Percentiles rank a stretch among this genome's conserved stretches.
Evolutionary conservation across 37 sponge, comb jelly and placozoan species (phyloP).

Genomic region (Chondrosia reniformis): DNA sequence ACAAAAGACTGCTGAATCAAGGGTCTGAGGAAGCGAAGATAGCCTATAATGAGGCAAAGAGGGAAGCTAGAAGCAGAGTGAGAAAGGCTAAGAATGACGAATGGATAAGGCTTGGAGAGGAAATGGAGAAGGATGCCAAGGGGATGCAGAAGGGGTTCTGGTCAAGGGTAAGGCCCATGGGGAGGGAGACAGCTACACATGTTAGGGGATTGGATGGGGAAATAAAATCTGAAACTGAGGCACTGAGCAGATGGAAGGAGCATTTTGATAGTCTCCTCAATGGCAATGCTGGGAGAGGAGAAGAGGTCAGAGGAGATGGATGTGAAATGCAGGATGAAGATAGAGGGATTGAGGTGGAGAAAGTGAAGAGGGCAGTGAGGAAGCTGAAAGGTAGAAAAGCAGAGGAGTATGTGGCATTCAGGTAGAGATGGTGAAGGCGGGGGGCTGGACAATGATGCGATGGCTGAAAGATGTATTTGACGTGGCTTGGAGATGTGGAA

Average conservation of each 20-base stretch:
- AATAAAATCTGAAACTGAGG: not conserved
- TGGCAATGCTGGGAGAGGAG: not conserved
- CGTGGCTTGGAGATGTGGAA: not conserved
- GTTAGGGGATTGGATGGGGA: not conserved
- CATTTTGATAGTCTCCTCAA: not conserved
- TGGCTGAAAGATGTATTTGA: too few relatives aligned
- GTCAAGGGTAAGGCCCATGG: not conserved
- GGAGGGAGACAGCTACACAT: not conserved
- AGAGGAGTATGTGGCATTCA: slow-evolving; percentile 5
- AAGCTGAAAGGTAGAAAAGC: not conserved
- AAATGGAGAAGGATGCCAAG: not conserved
- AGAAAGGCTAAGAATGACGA: not conserved
- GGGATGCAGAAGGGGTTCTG: not conserved
- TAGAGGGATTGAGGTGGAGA: not conserved
- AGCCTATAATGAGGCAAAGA: not conserved
- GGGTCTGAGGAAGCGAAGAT: not conserved
- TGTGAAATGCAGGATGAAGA: not conserved
- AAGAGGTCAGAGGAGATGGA: not conserved
- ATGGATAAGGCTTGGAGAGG: not conserved
- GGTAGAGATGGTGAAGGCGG: not conserved
- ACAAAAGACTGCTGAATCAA: not conserved
- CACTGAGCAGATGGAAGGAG: not conserved
- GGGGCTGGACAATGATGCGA: not conserved
- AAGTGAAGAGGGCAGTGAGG: slow-evolving; percentile 2
- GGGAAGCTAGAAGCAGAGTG: not conserved